Conservation (phyloP, 1,140 invertebrate genomes). For the Nebria ingens region DNA sequence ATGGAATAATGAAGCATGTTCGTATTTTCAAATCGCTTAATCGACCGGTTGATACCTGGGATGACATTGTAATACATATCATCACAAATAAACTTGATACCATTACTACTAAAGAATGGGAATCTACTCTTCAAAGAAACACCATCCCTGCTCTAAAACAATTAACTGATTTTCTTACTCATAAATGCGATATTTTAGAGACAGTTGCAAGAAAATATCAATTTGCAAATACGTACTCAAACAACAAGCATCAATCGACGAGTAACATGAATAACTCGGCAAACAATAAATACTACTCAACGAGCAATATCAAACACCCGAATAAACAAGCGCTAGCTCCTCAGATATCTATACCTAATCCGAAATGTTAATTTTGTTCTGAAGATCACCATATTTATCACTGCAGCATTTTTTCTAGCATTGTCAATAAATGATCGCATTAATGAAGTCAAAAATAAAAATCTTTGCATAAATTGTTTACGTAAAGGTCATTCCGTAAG, state of each 20-base stretch:
- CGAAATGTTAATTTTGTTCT: slow-evolving; percentile 16
- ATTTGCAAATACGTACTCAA: neutral
- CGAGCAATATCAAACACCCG: neutral
- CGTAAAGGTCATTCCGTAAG: slow-evolving; percentile 14
- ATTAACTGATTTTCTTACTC: slow-evolving; percentile 17
- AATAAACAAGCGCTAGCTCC: neutral
- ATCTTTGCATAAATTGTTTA: slow-evolving; percentile 20
- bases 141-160: slow-evolving; percentile 14
- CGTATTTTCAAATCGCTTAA: slow-evolving; percentile 16
- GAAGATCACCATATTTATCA: slow-evolving; percentile 13
- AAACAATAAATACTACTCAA: neutral
- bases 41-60: slow-evolving; percentile 16
- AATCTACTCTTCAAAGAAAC: slow-evolving; percentile 13
- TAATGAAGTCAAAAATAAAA: slow-evolving; percentile 11
- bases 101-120: slow-evolving; percentile 17
- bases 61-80: slow-evolving; percentile 17
- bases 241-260: neutral
- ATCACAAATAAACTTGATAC: slow-evolving; percentile 17
- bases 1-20: slow-evolving; percentile 15
- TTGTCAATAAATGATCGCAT: slow-evolving; percentile 10
- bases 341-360: neutral
- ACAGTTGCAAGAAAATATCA: neutral
- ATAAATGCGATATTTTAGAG: slow-evolving; percentile 11
- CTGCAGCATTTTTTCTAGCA: slow-evolving; percentile 15
- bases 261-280: neutral